Evolutionary conservation across 1,140 invertebrate species (phyloP).

Genomic region (Lucilia cuprina): DNA sequence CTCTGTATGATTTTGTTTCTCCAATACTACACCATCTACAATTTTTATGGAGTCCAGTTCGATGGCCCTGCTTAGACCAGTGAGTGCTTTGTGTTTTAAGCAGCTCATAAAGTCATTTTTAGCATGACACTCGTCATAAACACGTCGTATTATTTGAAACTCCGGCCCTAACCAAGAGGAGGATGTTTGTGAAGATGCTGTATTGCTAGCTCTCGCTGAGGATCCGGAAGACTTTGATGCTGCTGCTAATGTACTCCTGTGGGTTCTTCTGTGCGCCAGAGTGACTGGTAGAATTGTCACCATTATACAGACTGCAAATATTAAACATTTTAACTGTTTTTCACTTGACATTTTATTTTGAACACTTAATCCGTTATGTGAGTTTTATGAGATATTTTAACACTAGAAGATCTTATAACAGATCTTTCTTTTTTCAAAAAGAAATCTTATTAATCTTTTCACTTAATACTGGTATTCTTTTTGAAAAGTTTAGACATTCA

Average conservation of each 20-base stretch:
- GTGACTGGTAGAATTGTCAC: background rate
- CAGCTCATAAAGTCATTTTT: conserved; percentile 67
- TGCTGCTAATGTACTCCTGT: conserved; percentile 41
- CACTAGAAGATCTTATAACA: conserved; percentile 21
- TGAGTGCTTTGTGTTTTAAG: conserved; percentile 68
- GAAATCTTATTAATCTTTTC: background rate
- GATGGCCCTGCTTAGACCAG: conserved; percentile 65
- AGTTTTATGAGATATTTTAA: too few relatives aligned
- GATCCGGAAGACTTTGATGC: background rate
- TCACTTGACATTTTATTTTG: background rate
- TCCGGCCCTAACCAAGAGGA: conserved; percentile 52
- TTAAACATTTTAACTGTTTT: background rate
- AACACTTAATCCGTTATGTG: background rate
- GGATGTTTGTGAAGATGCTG: background rate
- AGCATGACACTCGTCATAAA: conserved; percentile 69
- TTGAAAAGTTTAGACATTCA: background rate
- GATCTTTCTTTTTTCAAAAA: conserved; percentile 7
- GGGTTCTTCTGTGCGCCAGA: background rate
- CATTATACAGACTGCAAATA: background rate
- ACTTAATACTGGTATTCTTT: background rate
- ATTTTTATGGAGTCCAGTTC: conserved; percentile 68
- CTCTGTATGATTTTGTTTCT: conserved; percentile 66
- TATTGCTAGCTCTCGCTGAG: background rate
- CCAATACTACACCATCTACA: conserved; percentile 66
- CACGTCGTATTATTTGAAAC: conserved; percentile 65